phyloP scores from a whole-genome alignment of 2,888 invertebrate species.

The Synergus umbraculus region DNA sequence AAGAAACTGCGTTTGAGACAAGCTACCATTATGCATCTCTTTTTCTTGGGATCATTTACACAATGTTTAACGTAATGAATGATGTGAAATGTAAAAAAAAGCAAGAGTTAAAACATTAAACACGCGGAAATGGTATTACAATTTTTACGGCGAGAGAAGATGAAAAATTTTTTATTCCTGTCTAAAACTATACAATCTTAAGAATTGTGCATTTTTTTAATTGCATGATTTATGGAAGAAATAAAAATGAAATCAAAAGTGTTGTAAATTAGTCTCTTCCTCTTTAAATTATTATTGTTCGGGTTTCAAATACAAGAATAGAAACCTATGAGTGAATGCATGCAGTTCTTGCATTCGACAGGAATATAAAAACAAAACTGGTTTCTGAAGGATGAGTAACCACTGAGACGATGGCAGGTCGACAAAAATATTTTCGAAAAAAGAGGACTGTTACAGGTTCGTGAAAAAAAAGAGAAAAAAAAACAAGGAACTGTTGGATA shows the following conservation, averaged over 20 bases:
- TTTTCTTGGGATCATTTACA: background rate
- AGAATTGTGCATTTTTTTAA: too few relatives aligned
- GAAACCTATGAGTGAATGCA: background rate
- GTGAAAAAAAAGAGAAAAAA: background rate
- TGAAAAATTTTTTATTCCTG: too few relatives aligned
- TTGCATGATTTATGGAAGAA: background rate
- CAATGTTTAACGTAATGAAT: too few relatives aligned
- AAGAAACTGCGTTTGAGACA: background rate
- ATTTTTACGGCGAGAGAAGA: too few relatives aligned
- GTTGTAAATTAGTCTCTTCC: too few relatives aligned
- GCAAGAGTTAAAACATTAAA: too few relatives aligned
- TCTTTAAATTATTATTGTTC: background rate
- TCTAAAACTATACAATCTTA: too few relatives aligned
- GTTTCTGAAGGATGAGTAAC: conserved; percentile 1
- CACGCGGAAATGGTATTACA: too few relatives aligned
- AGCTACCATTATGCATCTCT: background rate
- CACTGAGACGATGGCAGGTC: background rate
- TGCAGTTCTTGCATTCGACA: background rate
- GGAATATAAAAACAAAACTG: conserved; percentile 1
- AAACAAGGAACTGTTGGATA: background rate
- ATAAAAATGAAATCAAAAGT: background rate
- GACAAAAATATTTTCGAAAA: background rate
- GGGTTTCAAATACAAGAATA: background rate
- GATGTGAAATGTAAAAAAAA: too few relatives aligned
- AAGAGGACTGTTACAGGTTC: background rate